phyloP scores from a whole-genome alignment of 2,113 vertebrate genomes.

The Pontoporia blainvillei region DNA sequence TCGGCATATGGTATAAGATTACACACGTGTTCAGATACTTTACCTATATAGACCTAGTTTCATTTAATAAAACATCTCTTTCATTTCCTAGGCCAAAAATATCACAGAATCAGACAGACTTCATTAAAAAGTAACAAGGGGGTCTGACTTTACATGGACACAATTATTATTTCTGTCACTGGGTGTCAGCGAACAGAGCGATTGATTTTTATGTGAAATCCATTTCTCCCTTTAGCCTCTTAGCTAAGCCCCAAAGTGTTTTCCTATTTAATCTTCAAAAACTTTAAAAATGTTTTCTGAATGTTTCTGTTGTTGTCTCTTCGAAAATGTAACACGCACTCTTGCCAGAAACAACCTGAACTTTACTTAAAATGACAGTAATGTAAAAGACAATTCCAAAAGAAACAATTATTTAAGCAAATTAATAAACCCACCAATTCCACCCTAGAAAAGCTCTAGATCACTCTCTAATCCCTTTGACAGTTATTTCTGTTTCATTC shows the following conservation, averaged over 20 bases:
- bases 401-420: not conserved
- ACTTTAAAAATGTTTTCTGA: slow-evolving; percentile 33
- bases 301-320: not conserved
- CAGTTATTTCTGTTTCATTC: not conserved
- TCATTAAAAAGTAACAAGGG: slow-evolving; percentile 78
- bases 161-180: slow-evolving; percentile 77
- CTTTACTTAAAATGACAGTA: not conserved
- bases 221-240: slow-evolving; percentile 51
- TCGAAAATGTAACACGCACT: not conserved
- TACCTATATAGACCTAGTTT: slow-evolving; percentile 61
- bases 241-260: slow-evolving; percentile 22
- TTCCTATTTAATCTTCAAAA: slow-evolving; percentile 47
- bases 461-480: not conserved
- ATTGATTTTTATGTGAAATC: slow-evolving; percentile 67
- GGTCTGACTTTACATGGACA: slow-evolving; percentile 76
- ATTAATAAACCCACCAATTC: not conserved
- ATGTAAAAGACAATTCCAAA: not conserved
- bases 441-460: not conserved
- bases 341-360: not conserved
- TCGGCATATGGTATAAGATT: not conserved
- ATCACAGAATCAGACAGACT: slow-evolving; percentile 77
- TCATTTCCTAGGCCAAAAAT: slow-evolving; percentile 77
- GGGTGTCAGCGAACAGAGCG: slow-evolving; percentile 62
- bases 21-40: not conserved
- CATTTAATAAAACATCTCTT: slow-evolving; percentile 77